A percentile compares a stretch with the other conserved stretches of the same genome.
phyloP scores from a whole-genome alignment of 2,113 vertebrate genomes.

The Eudyptes chrysolophus region DNA sequence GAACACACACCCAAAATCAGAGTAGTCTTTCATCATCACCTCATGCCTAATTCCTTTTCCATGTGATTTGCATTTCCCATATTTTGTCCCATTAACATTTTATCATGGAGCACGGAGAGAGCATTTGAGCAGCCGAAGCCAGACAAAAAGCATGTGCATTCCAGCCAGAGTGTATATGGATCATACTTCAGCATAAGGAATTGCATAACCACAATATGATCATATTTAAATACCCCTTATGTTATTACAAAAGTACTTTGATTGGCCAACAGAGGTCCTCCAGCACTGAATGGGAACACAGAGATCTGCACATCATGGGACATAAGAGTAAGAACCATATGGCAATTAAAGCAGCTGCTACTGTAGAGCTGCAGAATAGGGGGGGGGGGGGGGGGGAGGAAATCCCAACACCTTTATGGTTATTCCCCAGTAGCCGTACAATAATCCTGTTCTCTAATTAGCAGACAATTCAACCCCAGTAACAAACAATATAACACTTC shows the following conservation, averaged over 20 bases:
- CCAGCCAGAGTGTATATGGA: not conserved
- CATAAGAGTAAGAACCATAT: not conserved
- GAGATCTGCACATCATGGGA: not conserved
- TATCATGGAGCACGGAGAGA: not conserved
- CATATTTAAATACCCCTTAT: not conserved
- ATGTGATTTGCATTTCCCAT: not conserved
- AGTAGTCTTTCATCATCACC: not conserved
- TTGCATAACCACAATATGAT: accelerated
- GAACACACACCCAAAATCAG: not conserved
- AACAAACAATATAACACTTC: not conserved
- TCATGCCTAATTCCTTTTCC: not conserved
- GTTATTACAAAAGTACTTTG: not conserved
- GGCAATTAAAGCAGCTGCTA: not conserved
- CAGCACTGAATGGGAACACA: not conserved
- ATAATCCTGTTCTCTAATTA: not conserved
- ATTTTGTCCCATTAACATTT: not conserved
- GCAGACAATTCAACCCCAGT: not conserved
- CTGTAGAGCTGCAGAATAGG: not conserved
- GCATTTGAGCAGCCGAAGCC: not conserved
- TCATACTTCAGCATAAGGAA: not conserved
- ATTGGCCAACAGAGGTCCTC: not conserved
- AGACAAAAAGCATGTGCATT: not conserved
- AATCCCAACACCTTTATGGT: not conserved
- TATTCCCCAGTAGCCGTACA: not conserved
- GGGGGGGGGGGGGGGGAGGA: accelerated